These are phyloP conservation scores for Elysia chlorotica DNA, from an alignment of 1,140 invertebrate genomes.

Conservation along the genomic window DNA sequence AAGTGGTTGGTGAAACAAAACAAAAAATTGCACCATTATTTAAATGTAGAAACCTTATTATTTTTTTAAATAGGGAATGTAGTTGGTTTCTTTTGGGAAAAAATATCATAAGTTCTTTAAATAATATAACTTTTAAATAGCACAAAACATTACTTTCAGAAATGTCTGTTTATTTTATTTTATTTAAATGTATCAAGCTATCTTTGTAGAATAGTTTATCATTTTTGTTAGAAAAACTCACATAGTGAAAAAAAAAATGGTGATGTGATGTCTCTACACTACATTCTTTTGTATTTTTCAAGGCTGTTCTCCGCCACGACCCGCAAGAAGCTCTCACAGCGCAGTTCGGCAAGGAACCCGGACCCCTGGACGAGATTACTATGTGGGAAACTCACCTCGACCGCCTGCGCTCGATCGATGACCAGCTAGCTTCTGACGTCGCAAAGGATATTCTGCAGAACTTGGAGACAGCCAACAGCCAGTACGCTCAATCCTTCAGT, in stretches of 20 bases:
- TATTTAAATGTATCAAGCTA: too few species aligned
- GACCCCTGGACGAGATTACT: constrained; percentile 57
- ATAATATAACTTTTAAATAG: background rate
- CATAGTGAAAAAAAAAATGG: too few species aligned
- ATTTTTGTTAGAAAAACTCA: too few species aligned
- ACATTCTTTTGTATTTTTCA: background rate
- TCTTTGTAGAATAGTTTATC: too few species aligned
- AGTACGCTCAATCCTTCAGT: constrained; percentile 58
- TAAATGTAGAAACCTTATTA: too few species aligned
- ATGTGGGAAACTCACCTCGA: constrained; percentile 58
- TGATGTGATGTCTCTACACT: too few species aligned
- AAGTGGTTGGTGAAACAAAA: too few species aligned
- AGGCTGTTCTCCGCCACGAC: constrained; percentile 55
- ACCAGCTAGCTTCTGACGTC: constrained; percentile 57
- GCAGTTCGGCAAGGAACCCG: constrained; percentile 52
- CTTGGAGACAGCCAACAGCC: constrained; percentile 57
- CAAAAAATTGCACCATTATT: too few species aligned
- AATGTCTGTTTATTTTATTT: too few species aligned
- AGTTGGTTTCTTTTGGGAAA: background rate
- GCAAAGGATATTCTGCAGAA: constrained; percentile 59
- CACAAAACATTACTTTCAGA: background rate
- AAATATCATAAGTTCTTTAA: background rate
- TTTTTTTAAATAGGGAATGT: background rate
- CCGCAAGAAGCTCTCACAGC: constrained; percentile 51
- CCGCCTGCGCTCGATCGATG: constrained; percentile 53